These are phyloP conservation scores for Zeus faber DNA, from an alignment of 2,113 vertebrate species.

Conservation along the genomic window DNA sequence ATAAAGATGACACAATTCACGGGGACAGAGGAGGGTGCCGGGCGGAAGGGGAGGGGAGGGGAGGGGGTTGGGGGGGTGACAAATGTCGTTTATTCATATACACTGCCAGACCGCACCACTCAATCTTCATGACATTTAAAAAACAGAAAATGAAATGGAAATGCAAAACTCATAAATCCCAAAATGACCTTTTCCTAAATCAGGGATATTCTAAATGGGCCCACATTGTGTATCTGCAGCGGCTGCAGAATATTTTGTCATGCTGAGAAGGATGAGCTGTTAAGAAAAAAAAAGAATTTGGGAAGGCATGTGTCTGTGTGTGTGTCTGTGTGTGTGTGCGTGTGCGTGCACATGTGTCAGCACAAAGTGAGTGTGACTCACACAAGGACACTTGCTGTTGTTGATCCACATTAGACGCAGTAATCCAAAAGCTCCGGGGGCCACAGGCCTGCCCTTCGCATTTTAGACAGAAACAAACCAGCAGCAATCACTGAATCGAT, in stretches of 20 bases:
- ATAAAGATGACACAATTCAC: slow-evolving; percentile 74
- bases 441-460: slow-evolving; percentile 32
- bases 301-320: too few species aligned
- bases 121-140: slow-evolving; percentile 72
- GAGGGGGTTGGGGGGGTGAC: slow-evolving; percentile 51
- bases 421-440: slow-evolving; percentile 64
- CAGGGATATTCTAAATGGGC: slow-evolving; percentile 44
- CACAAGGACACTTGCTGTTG: slow-evolving; percentile 48
- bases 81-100: slow-evolving; percentile 62
- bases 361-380: slow-evolving; percentile 53
- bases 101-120: slow-evolving; percentile 55
- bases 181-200: slow-evolving; percentile 72
- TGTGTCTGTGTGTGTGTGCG: too few species aligned
- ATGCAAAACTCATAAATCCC: slow-evolving; percentile 54
- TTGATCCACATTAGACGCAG: slow-evolving; percentile 58
- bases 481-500: too few species aligned
- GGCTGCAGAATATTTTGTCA: slow-evolving; percentile 41
- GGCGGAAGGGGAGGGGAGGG: slow-evolving; percentile 43
- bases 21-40: slow-evolving; percentile 60
- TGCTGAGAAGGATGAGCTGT: slow-evolving; percentile 47
- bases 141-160: slow-evolving; percentile 58
- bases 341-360: slow-evolving; percentile 31
- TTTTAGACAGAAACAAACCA: slow-evolving; percentile 37
- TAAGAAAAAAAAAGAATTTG: slow-evolving; percentile 45
- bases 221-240: slow-evolving; percentile 35